phyloP scores from a whole-genome alignment of 2,797 vertebrate species.

The Myotis findleyi region DNA sequence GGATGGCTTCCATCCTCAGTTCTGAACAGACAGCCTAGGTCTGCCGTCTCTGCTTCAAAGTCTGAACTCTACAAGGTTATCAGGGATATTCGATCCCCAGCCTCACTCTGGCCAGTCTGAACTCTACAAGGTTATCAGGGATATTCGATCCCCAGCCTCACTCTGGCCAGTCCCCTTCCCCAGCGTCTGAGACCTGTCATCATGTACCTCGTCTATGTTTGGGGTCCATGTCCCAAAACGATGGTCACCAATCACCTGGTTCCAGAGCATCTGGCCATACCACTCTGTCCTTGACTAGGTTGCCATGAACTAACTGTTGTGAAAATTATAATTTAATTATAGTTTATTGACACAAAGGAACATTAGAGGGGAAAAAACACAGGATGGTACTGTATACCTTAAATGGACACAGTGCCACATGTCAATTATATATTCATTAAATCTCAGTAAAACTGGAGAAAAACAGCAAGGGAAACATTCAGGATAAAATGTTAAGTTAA shows the following conservation, averaged over 20 bases:
- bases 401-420: neutral
- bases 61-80: neutral
- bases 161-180: neutral
- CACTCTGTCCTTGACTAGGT: neutral
- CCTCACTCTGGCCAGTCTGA: too few species aligned
- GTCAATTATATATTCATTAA: neutral
- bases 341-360: neutral
- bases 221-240: neutral
- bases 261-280: neutral
- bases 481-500: neutral
- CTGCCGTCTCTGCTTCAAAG: neutral
- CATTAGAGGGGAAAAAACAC: neutral
- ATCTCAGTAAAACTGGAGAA: neutral
- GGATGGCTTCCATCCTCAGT: neutral
- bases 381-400: neutral
- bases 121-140: neutral
- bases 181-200: neutral
- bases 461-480: neutral
- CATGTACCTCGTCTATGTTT: neutral
- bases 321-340: neutral
- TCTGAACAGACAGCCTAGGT: neutral
- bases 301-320: neutral
- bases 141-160: neutral
- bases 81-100: neutral
- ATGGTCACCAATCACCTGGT: neutral